Conservation (phyloP, 2,113 vertebrate genomes). For the Meles meles region DNA sequence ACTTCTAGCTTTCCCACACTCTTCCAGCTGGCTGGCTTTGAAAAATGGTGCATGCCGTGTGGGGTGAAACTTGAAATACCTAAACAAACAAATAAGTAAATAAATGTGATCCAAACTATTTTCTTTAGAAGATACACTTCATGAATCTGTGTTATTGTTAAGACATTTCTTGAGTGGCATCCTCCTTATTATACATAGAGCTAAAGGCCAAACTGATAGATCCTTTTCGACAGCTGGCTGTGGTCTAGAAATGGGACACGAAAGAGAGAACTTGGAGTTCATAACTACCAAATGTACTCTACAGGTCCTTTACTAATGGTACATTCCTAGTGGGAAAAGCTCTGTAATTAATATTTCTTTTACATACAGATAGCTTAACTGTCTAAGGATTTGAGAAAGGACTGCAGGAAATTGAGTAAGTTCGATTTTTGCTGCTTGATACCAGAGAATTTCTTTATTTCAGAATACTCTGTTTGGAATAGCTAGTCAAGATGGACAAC, state of each 20-base stretch:
- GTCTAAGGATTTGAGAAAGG: neutral
- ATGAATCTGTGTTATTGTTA: slow-evolving; percentile 1
- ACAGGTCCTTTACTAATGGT: neutral
- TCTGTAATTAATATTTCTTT: neutral
- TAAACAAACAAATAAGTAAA: slow-evolving; percentile 30
- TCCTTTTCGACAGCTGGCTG: neutral
- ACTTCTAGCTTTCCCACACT: neutral
- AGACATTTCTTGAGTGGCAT: neutral
- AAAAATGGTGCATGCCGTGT: neutral
- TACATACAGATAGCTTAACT: neutral
- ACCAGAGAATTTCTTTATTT: slow-evolving; percentile 29
- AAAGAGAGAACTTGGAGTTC: neutral
- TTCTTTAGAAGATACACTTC: slow-evolving; percentile 21
- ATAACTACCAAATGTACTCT: neutral
- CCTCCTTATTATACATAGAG: neutral
- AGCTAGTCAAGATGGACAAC: neutral
- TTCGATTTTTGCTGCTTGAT: neutral
- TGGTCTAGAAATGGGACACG: neutral
- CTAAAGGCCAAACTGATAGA: neutral
- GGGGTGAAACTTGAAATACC: slow-evolving; percentile 10
- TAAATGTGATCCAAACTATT: slow-evolving; percentile 1
- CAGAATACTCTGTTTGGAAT: neutral
- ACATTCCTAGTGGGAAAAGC: neutral
- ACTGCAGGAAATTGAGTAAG: neutral
- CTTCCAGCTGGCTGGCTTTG: neutral